Percentiles rank a stretch among this genome's conserved stretches.
phyloP scores from a whole-genome alignment of 2,113 vertebrate species.

The Cranoglanis bouderius region DNA sequence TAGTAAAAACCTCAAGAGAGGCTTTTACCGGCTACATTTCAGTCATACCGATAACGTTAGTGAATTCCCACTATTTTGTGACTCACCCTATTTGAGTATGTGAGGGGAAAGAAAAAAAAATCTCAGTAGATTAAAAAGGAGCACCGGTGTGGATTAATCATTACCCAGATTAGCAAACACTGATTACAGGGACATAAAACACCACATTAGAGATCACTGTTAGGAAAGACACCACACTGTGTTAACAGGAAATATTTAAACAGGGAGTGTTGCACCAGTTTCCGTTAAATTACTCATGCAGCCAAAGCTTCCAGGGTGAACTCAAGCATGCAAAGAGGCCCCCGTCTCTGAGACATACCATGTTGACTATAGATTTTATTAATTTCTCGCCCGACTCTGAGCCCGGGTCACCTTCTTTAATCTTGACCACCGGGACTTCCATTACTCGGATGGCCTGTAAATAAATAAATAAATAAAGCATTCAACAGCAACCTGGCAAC shows the following conservation, averaged over 20 bases:
- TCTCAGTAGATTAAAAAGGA: background rate
- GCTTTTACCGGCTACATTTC: background rate
- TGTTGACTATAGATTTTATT: constrained; percentile 95
- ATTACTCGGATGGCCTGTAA: constrained; percentile 91
- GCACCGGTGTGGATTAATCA: constrained; percentile 3
- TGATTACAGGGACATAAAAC: constrained; percentile 30
- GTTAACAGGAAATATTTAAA: constrained; percentile 27
- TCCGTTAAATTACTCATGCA: constrained; percentile 50
- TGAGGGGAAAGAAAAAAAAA: background rate
- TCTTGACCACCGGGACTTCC: constrained; percentile 98
- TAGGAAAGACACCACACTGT: constrained; percentile 35
- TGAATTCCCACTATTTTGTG: background rate
- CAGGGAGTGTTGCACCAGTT: constrained; percentile 39
- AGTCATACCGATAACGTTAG: background rate
- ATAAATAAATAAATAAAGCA: constrained; percentile 75
- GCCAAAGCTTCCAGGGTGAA: constrained; percentile 42
- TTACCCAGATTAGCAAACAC: constrained; percentile 35
- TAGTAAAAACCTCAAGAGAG: background rate
- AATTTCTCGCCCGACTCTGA: constrained; percentile 84
- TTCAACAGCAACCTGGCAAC: constrained; percentile 62
- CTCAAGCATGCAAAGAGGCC: constrained; percentile 55
- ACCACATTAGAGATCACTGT: constrained; percentile 32
- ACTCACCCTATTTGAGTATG: background rate
- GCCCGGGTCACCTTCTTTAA: constrained; percentile 86
- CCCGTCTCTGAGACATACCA: constrained; percentile 83